Conservation (phyloP, 2,888 invertebrate species). For the Xestia sexstrigata region DNA sequence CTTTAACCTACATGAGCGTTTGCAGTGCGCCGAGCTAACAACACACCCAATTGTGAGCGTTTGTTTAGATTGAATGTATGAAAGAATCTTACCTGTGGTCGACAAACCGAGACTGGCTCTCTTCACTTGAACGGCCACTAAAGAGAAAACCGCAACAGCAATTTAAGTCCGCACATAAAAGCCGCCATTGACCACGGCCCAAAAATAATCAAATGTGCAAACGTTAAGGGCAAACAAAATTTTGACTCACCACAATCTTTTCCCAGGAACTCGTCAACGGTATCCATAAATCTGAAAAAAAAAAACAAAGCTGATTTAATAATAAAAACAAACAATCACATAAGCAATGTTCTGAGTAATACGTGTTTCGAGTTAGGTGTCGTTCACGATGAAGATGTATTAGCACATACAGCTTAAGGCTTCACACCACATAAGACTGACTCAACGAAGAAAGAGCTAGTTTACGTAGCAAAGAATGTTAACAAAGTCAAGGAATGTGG, state of each 20-base stretch:
- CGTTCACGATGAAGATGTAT: constrained; percentile 9
- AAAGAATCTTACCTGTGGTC: constrained; percentile 74
- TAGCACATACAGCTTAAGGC: not conserved
- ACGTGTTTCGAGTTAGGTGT: constrained; percentile 32
- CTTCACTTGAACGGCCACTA: constrained; percentile 76
- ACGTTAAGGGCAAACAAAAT: constrained; percentile 76
- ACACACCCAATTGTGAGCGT: constrained; percentile 75
- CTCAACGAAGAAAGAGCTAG: not conserved
- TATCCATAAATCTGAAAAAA: constrained; percentile 85
- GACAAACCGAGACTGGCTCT: constrained; percentile 71
- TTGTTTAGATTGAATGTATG: constrained; percentile 75
- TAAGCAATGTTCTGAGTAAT: constrained; percentile 40
- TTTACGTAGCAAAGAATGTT: constrained; percentile 1
- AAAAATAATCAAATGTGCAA: constrained; percentile 79
- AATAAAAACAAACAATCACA: constrained; percentile 52
- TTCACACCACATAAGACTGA: not conserved
- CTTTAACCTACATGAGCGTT: constrained; percentile 81
- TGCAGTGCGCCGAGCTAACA: constrained; percentile 72
- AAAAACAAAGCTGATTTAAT: constrained; percentile 76
- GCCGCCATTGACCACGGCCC: constrained; percentile 72
- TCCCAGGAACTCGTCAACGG: constrained; percentile 84
- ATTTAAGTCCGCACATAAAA: constrained; percentile 72
- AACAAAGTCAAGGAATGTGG: not conserved
- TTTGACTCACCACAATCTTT: constrained; percentile 84
- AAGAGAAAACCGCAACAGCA: constrained; percentile 78